These are phyloP conservation scores for Rhabdomys dilectus DNA, from an alignment of 2,113 vertebrate genomes.

Conservation along the genomic window DNA sequence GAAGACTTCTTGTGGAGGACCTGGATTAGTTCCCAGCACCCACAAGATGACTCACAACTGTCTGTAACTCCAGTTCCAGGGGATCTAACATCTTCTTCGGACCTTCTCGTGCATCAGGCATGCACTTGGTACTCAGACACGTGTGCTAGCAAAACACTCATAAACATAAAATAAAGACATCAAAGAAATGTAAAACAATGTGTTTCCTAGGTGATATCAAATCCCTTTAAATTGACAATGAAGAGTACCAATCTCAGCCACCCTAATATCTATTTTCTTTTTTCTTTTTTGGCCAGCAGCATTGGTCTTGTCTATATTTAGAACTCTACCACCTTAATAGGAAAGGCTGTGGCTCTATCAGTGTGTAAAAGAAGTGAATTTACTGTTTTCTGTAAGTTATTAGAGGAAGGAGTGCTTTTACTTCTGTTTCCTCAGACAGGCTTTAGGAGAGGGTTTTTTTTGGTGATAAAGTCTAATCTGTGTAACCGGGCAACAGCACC, in stretches of 20 bases:
- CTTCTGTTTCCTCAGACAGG: neutral
- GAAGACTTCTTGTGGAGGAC: neutral
- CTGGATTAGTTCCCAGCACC: neutral
- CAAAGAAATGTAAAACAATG: neutral
- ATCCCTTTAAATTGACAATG: neutral
- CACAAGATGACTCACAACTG: neutral
- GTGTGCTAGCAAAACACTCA: no score
- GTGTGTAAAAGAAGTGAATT: slow-evolving; percentile 5
- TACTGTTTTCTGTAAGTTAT: neutral
- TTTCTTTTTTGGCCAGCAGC: neutral
- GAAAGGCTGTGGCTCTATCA: neutral
- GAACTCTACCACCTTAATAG: neutral
- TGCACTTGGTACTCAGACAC: neutral
- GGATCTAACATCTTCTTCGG: neutral
- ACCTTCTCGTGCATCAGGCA: neutral
- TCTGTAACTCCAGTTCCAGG: neutral
- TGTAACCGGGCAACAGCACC: neutral
- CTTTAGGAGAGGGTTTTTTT: neutral
- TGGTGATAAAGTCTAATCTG: neutral
- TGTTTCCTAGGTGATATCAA: neutral
- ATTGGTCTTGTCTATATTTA: neutral
- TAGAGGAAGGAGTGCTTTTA: neutral
- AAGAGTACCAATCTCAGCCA: neutral
- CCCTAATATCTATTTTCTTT: neutral
- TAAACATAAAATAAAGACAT: neutral